Evolutionary conservation across 2,113 vertebrate species (phyloP).

Genomic region (Sphaerodactylus townsendi): DNA sequence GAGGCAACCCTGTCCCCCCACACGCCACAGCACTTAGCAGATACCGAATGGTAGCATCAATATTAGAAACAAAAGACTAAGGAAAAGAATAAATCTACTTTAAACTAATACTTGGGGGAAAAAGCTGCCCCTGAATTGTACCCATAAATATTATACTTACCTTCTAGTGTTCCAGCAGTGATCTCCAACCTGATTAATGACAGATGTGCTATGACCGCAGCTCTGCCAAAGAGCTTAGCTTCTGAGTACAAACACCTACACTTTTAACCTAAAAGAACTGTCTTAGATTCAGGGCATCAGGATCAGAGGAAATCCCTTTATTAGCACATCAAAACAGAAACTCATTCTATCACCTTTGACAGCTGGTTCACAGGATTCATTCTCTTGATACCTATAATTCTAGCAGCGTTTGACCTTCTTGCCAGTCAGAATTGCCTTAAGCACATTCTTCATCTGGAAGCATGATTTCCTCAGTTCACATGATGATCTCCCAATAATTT

Average conservation of each 20-base stretch:
- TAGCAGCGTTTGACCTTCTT: not conserved
- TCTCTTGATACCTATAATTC: not conserved
- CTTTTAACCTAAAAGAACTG: conserved; percentile 44
- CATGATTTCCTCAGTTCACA: not conserved
- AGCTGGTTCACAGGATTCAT: not conserved
- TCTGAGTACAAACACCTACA: not conserved
- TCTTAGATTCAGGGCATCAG: not conserved
- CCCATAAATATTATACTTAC: not conserved
- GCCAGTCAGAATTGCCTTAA: not conserved
- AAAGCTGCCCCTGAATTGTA: not conserved
- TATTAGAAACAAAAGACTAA: not conserved
- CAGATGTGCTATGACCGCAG: conserved; percentile 21
- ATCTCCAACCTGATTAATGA: conserved; percentile 41
- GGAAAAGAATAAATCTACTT: not conserved
- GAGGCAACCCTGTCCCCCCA: too few species aligned
- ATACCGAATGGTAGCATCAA: too few species aligned
- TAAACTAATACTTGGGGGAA: conserved; percentile 31
- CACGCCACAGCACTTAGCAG: too few species aligned
- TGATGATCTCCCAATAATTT: not conserved
- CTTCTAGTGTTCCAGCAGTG: conserved; percentile 11
- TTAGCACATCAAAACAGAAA: not conserved
- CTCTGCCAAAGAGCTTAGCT: conserved; percentile 25
- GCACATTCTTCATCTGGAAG: not conserved
- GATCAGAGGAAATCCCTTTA: conserved; percentile 23
- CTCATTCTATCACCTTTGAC: not conserved